Evolutionary conservation across 2,888 invertebrate genomes (phyloP).

Genomic region (Sisyra terminalis): DNA sequence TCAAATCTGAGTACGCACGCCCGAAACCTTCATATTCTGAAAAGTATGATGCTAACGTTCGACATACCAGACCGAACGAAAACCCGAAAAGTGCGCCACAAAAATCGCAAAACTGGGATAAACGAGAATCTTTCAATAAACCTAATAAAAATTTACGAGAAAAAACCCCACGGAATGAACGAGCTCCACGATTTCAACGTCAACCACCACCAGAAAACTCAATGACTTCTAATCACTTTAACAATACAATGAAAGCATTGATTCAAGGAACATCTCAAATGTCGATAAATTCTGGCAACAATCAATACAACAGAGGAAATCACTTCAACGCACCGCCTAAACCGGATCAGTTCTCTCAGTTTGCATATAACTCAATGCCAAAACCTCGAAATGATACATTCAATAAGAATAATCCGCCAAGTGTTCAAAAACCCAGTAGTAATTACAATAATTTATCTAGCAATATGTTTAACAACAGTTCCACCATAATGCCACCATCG

Average conservation of each 20-base stretch:
- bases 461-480: too few relatives aligned
- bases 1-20: background rate
- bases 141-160: constrained; percentile 1
- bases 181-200: constrained; percentile 41
- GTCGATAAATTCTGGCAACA: too few relatives aligned
- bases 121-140: constrained; percentile 2
- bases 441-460: too few relatives aligned
- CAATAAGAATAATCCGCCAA: too few relatives aligned
- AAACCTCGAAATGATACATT: too few relatives aligned
- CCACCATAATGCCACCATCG: too few relatives aligned
- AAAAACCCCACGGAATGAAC: constrained; percentile 21
- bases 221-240: background rate
- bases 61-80: constrained; percentile 1
- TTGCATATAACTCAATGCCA: too few relatives aligned
- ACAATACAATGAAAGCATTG: background rate
- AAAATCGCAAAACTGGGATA: background rate
- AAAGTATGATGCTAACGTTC: constrained; percentile 5
- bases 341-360: too few relatives aligned
- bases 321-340: too few relatives aligned
- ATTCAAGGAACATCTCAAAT: too few relatives aligned
- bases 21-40: constrained; percentile 1
- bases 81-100: background rate
- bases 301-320: too few relatives aligned
- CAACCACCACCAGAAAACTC: constrained; percentile 3
- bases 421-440: too few relatives aligned